These are phyloP conservation scores for Gadopsis bispinosus DNA, from an alignment of 2,797 vertebrate genomes.

Conservation along the genomic window DNA sequence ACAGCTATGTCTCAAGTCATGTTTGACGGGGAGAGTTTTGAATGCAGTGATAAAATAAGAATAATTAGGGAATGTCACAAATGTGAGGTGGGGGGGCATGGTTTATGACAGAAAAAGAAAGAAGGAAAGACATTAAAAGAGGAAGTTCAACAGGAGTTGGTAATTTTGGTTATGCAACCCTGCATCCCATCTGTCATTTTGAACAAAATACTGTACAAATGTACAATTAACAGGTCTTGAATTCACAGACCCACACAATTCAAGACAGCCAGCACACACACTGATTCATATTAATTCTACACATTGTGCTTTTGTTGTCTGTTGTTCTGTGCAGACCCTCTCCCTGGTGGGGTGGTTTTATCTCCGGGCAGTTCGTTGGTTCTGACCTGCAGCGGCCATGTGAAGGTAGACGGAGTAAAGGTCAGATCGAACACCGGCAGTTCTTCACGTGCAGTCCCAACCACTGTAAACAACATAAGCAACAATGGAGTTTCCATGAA, in stretches of 20 bases:
- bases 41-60: not conserved
- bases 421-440: constrained; percentile 24
- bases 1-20: not conserved
- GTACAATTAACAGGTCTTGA: not conserved
- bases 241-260: not conserved
- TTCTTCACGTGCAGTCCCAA: not conserved
- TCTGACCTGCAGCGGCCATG: constrained; percentile 75
- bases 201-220: not conserved
- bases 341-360: constrained; percentile 74
- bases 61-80: not conserved
- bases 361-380: constrained; percentile 67
- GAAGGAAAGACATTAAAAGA: constrained; percentile 49
- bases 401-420: constrained; percentile 71
- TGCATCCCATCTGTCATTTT: constrained; percentile 25
- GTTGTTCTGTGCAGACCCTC: constrained; percentile 67
- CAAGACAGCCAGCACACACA: not conserved
- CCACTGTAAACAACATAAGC: not conserved
- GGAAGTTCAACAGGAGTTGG: constrained; percentile 57
- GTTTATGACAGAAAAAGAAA: constrained; percentile 31
- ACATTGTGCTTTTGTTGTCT: constrained; percentile 14
- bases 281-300: not conserved
- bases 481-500: not conserved
- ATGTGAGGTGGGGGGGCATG: not conserved
- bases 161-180: constrained; percentile 52
- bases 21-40: not conserved